phyloP scores from a whole-genome alignment of 2,797 vertebrate species.

The Phaenicophaeus curvirostris region DNA sequence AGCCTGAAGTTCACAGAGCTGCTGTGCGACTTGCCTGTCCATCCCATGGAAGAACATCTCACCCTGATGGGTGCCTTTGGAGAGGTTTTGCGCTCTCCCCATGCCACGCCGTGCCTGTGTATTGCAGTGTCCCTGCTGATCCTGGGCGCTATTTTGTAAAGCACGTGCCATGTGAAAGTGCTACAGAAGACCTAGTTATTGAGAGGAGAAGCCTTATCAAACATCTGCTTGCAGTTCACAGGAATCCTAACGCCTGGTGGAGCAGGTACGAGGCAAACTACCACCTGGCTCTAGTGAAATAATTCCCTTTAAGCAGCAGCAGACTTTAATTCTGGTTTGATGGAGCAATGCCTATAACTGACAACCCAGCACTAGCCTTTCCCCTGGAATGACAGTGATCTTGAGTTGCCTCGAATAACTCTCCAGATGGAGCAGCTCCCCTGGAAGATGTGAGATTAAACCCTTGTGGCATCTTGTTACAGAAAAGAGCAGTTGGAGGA shows the following conservation, averaged over 20 bases:
- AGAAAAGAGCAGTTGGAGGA: not conserved
- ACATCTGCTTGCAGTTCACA: not conserved
- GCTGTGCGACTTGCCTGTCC: not conserved
- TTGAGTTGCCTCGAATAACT: not conserved
- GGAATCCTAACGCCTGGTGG: not conserved
- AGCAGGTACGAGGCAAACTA: not conserved
- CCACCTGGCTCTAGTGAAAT: not conserved
- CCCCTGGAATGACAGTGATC: not conserved
- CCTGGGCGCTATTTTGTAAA: not conserved
- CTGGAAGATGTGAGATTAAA: constrained; percentile 14
- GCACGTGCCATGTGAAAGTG: not conserved
- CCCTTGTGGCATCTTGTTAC: not conserved
- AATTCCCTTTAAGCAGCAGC: not conserved
- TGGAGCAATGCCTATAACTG: not conserved
- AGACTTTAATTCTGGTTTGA: not conserved
- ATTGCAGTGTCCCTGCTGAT: not conserved
- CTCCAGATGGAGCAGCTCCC: not conserved
- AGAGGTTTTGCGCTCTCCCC: no score
- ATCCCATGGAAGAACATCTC: not conserved
- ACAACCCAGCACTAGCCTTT: not conserved
- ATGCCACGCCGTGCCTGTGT: accelerated
- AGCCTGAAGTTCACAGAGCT: not conserved
- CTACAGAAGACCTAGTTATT: not conserved
- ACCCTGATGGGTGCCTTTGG: not conserved
- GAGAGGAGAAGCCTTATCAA: not conserved